phyloP scores from a whole-genome alignment of 2,888 invertebrate species.

The Cephus pulcher region DNA sequence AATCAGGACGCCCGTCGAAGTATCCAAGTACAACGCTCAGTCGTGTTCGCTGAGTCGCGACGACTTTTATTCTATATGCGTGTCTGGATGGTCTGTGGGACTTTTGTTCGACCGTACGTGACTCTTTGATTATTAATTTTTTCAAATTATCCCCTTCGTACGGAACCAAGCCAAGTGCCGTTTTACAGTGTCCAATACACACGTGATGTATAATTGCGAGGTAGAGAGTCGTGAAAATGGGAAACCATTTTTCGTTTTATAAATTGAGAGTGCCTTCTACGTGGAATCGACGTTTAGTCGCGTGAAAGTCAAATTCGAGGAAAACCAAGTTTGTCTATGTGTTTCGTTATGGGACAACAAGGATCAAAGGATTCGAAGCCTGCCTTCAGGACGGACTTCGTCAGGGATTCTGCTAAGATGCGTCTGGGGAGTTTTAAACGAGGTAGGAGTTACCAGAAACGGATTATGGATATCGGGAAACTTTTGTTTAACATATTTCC shows the following conservation, averaged over 20 bases:
- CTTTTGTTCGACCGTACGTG: background rate
- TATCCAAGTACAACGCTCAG: background rate
- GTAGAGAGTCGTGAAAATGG: background rate
- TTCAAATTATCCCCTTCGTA: background rate
- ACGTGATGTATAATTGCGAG: background rate
- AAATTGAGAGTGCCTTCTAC: background rate
- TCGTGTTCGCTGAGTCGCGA: background rate
- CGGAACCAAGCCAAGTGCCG: background rate
- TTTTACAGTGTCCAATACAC: background rate
- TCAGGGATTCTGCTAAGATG: conserved; percentile 59
- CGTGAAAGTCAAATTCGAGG: background rate
- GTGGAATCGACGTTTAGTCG: background rate
- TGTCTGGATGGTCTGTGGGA: background rate
- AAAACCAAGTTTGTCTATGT: background rate
- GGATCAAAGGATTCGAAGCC: conserved; percentile 56
- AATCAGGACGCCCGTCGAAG: background rate
- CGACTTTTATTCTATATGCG: background rate
- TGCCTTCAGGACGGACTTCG: conserved; percentile 56
- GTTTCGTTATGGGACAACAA: conserved; percentile 58
- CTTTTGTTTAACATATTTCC: background rate
- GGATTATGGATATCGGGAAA: background rate
- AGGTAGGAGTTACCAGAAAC: conserved; percentile 38
- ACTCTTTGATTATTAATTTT: background rate
- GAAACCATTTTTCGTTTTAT: background rate
- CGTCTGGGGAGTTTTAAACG: conserved; percentile 62